Percentiles rank a stretch among this genome's conserved stretches.
Conservation (phyloP, 2,113 vertebrate species). For the Symphodus melops region DNA sequence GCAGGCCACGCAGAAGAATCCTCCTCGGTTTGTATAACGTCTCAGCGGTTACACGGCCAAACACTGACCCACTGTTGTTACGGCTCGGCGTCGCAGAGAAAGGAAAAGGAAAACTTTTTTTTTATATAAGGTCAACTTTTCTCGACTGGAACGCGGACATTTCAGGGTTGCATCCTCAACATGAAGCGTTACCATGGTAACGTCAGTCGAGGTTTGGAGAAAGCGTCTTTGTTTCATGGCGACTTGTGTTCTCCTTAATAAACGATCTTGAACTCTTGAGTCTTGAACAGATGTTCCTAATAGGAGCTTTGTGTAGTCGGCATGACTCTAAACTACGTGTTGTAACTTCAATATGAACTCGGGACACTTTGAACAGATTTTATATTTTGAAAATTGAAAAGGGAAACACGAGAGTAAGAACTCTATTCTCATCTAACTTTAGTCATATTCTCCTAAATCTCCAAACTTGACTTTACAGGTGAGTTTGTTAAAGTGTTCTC, state of each 20-base stretch:
- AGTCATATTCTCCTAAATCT: no score
- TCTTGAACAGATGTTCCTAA: not conserved
- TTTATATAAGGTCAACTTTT: not conserved
- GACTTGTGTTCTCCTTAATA: not conserved
- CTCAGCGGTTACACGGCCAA: not conserved
- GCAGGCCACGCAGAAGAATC: not conserved
- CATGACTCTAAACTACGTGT: not conserved
- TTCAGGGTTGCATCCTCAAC: not conserved
- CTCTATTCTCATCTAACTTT: no score
- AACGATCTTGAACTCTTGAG: not conserved
- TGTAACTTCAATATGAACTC: no score
- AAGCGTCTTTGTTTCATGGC: not conserved
- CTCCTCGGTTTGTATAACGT: not conserved
- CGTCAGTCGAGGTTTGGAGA: not conserved
- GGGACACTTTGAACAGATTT: no score
- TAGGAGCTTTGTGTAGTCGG: not conserved
- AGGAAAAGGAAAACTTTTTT: not conserved
- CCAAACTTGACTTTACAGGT: no score
- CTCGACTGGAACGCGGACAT: not conserved
- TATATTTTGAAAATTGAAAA: no score
- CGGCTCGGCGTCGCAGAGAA: not conserved
- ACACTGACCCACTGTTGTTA: not conserved
- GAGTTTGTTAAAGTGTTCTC: no score
- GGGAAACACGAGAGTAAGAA: no score
- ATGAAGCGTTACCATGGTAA: not conserved